phyloP scores from a whole-genome alignment of 2,797 vertebrate species.

The Gymnothorax javanicus region DNA sequence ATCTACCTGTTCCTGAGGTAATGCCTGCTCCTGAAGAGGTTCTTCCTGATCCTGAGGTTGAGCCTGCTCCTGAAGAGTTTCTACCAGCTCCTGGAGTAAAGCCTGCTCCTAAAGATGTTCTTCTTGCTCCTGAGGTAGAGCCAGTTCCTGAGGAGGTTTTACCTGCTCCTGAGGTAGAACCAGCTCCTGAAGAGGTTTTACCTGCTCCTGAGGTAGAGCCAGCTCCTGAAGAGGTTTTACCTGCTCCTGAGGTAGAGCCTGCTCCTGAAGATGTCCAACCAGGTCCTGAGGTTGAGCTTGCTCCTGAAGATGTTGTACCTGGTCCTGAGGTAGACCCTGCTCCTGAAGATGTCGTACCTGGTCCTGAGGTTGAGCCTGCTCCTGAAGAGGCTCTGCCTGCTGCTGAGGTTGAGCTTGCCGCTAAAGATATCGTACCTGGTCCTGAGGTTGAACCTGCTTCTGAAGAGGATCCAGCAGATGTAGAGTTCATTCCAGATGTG shows the following conservation, averaged over 20 bases:
- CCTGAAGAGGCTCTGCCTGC: not conserved
- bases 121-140: not conserved
- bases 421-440: not conserved
- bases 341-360: too few relatives aligned
- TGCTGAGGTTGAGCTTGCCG: conserved; percentile 10
- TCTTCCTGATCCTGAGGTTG: not conserved
- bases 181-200: not conserved
- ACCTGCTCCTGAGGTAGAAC: not conserved
- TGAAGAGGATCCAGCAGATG: not conserved
- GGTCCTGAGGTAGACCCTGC: too few relatives aligned
- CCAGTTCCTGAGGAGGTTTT: not conserved
- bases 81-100: conserved; percentile 15
- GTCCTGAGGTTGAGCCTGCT: too few relatives aligned
- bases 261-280: too few relatives aligned
- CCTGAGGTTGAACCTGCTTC: not conserved
- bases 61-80: not conserved
- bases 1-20: conserved; percentile 18
- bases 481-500: not conserved
- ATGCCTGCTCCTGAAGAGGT: not conserved
- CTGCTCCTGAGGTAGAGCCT: too few relatives aligned
- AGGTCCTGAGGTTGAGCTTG: too few relatives aligned
- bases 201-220: too few relatives aligned
- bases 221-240: too few relatives aligned
- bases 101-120: not conserved
- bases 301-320: too few relatives aligned